A percentile compares a stretch with the other conserved stretches of the same genome.
phyloP scores from a whole-genome alignment of 2,888 invertebrate genomes.

The Drosophila recens region DNA sequence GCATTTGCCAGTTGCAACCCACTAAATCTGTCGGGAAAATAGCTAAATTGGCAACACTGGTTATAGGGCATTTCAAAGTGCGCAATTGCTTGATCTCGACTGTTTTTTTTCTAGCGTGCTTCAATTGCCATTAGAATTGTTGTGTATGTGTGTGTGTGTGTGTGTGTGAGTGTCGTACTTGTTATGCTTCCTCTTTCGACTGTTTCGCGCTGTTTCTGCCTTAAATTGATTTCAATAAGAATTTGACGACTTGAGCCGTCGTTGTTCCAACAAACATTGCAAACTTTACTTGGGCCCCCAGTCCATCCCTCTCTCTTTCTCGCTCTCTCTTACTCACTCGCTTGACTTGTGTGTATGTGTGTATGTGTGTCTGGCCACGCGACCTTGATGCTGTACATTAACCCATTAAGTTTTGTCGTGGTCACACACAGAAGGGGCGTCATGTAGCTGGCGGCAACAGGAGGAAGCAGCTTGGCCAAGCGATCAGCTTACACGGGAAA shows the following conservation, averaged over 20 bases:
- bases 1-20: no score
- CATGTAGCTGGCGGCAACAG: slow-evolving; percentile 7
- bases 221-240: slow-evolving; percentile 78
- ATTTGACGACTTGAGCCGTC: slow-evolving; percentile 58
- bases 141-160: slow-evolving; percentile 12
- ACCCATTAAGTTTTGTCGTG: slow-evolving; percentile 75
- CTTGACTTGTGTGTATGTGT: slow-evolving; percentile 36
- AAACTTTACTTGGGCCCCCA: slow-evolving; percentile 41
- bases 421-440: slow-evolving; percentile 35
- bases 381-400: slow-evolving; percentile 78
- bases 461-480: slow-evolving; percentile 37
- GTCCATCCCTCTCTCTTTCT: slow-evolving; percentile 12
- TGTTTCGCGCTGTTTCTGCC: slow-evolving; percentile 42
- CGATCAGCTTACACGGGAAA: slow-evolving; percentile 59
- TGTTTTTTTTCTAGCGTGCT: slow-evolving; percentile 13
- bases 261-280: slow-evolving; percentile 51
- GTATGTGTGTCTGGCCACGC: slow-evolving; percentile 54
- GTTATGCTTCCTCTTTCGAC: slow-evolving; percentile 40
- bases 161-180: slow-evolving; percentile 25
- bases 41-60: no score
- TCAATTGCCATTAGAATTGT: slow-evolving; percentile 45
- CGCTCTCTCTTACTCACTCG: slow-evolving; percentile 25
- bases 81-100: slow-evolving; percentile 3
- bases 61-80: slow-evolving; percentile 21
- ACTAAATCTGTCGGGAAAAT: no score